A percentile compares a stretch with the other conserved stretches of the same genome.
Evolutionary conservation across 2,888 invertebrate genomes (phyloP).

Genomic region (Tetheella fluctuosa): DNA sequence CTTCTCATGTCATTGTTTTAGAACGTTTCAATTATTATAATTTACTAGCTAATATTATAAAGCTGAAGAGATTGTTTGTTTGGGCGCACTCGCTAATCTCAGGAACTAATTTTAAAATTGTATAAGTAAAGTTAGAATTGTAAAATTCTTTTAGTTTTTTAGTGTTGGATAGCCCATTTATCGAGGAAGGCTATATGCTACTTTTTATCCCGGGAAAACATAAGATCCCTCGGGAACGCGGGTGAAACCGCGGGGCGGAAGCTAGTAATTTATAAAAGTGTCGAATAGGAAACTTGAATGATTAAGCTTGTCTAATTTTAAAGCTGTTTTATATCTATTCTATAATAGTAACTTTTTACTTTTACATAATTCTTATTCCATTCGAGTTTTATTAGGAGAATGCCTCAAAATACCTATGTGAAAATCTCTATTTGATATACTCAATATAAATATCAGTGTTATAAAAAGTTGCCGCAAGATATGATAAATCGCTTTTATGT

Average conservation of each 20-base stretch:
- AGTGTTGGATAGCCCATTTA: too few relatives aligned
- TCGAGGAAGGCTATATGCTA: too few relatives aligned
- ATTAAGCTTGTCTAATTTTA: conserved; percentile 47
- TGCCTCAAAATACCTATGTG: neutral
- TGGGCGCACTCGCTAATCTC: too few relatives aligned
- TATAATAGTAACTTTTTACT: conserved; percentile 46
- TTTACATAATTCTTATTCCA: conserved; percentile 4
- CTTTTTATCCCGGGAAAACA: too few relatives aligned
- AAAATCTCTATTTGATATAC: conserved; percentile 2
- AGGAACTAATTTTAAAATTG: too few relatives aligned
- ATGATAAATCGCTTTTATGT: neutral
- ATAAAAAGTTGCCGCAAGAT: neutral
- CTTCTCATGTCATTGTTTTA: neutral
- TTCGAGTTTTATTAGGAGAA: neutral
- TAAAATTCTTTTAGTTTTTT: too few relatives aligned
- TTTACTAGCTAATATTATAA: too few relatives aligned
- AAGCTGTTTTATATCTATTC: conserved; percentile 47
- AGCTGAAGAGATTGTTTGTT: too few relatives aligned
- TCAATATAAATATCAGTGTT: neutral
- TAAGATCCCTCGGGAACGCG: too few relatives aligned
- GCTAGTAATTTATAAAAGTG: too few relatives aligned
- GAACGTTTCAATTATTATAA: neutral
- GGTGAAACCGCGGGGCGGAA: too few relatives aligned
- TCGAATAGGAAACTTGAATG: conserved; percentile 29
- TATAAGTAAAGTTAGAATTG: too few relatives aligned